Conservation (phyloP, 2,888 invertebrate species). For the Eustalomyia histrio region DNA sequence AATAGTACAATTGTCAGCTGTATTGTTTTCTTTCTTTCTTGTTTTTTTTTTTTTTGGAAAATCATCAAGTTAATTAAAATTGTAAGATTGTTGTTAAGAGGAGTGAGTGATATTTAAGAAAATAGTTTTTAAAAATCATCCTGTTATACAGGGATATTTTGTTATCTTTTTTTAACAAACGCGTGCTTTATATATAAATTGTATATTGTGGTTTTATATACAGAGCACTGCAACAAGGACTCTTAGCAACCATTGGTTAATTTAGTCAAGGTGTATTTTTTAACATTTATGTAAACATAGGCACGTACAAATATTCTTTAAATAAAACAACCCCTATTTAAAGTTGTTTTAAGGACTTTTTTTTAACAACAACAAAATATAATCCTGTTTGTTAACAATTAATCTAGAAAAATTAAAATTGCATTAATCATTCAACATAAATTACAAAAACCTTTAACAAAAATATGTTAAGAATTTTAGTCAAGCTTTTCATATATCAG, state of each 20-base stretch:
- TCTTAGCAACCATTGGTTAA: constrained; percentile 18
- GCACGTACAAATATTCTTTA: constrained; percentile 6
- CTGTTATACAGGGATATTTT: background rate
- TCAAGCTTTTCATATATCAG: background rate
- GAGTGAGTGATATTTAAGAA: constrained; percentile 42
- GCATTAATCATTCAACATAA: constrained; percentile 32
- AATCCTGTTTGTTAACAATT: constrained; percentile 44
- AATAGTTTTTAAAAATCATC: background rate
- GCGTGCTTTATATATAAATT: background rate
- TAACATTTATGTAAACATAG: constrained; percentile 16
- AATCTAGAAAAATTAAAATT: constrained; percentile 42
- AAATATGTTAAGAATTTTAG: background rate
- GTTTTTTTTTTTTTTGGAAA: constrained; percentile 5
- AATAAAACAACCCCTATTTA: constrained; percentile 33
- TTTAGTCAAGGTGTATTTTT: constrained; percentile 36
- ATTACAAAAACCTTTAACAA: background rate
- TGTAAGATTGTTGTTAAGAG: constrained; percentile 9
- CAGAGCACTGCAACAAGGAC: constrained; percentile 18
- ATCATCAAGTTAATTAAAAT: constrained; percentile 50
- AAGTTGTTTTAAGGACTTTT: background rate
- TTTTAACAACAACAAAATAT: background rate
- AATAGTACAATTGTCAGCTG: constrained; percentile 7
- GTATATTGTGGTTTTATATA: constrained; percentile 4
- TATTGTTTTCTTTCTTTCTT: too few species aligned
- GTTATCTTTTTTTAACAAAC: background rate